Evolutionary conservation across 2,797 vertebrate species (phyloP).

Genomic region (Hirundo rustica): DNA sequence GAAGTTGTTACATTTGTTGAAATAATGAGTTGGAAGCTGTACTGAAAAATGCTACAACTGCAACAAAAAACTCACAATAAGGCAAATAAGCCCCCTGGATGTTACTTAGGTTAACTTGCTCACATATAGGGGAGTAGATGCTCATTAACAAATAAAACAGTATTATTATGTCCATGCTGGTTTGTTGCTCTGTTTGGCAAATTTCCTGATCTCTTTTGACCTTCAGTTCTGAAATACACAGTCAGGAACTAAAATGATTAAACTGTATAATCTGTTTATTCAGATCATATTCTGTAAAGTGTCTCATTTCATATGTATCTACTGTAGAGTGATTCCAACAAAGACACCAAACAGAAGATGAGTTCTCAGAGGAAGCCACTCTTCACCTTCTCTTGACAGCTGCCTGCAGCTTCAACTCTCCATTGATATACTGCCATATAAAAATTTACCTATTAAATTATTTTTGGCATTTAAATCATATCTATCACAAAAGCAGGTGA

Average conservation of each 20-base stretch:
- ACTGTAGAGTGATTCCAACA: neutral
- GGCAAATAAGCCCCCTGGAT: neutral
- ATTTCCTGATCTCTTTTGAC: neutral
- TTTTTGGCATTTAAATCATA: neutral
- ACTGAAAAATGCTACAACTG: neutral
- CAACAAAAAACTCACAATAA: neutral
- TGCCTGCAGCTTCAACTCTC: neutral
- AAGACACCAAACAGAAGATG: neutral
- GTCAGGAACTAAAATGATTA: slow-evolving; percentile 46
- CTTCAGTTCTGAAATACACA: slow-evolving; percentile 1
- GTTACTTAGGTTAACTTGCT: neutral
- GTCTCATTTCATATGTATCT: slow-evolving; percentile 41
- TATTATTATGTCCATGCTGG: neutral
- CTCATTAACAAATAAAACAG: neutral
- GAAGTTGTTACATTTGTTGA: neutral
- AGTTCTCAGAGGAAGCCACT: neutral
- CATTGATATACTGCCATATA: neutral
- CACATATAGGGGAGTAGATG: neutral
- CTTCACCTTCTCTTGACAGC: neutral
- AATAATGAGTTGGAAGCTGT: neutral
- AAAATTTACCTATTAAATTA: neutral
- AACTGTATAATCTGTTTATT: slow-evolving; percentile 42
- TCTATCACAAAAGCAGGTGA: neutral
- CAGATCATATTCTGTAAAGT: slow-evolving; percentile 36
- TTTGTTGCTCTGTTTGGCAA: neutral